Percentiles rank a stretch among this genome's conserved stretches.
Evolutionary conservation across 2,888 invertebrate genomes (phyloP).

Genomic region (Sisyra nigra): DNA sequence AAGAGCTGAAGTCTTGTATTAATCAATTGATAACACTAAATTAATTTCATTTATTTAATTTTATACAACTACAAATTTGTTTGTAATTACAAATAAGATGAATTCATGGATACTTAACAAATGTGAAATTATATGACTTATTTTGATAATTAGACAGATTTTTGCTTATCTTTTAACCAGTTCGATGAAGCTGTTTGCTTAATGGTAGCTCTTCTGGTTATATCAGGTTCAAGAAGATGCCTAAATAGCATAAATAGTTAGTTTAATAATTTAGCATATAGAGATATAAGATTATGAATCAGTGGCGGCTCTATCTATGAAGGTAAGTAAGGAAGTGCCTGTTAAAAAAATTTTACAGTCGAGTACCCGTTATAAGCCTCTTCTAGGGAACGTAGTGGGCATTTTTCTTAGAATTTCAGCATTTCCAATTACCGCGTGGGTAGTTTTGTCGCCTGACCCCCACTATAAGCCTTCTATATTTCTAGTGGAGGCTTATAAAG

Average conservation of each 20-base stretch:
- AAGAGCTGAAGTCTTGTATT: not conserved
- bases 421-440: constrained; percentile 19
- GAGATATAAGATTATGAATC: no score
- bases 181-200: constrained; percentile 21
- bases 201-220: constrained; percentile 28
- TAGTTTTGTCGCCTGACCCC: no score
- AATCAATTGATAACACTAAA: not conserved
- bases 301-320: no score
- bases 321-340: no score
- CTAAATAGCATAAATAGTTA: constrained; percentile 19
- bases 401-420: no score
- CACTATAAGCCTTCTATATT: no score
- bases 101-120: not conserved
- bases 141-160: not conserved
- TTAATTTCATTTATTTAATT: no score
- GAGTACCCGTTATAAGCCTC: no score
- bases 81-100: not conserved
- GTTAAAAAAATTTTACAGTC: no score
- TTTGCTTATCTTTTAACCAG: constrained; percentile 20
- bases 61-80: not conserved
- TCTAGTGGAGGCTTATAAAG: no score
- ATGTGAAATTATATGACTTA: not conserved
- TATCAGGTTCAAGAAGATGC: constrained; percentile 34
- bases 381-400: no score
- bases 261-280: no score